Base-by-base conservation (phyloP, 92 coral and sea anemone genomes). In the Epizoanthus rinbou region DNA sequence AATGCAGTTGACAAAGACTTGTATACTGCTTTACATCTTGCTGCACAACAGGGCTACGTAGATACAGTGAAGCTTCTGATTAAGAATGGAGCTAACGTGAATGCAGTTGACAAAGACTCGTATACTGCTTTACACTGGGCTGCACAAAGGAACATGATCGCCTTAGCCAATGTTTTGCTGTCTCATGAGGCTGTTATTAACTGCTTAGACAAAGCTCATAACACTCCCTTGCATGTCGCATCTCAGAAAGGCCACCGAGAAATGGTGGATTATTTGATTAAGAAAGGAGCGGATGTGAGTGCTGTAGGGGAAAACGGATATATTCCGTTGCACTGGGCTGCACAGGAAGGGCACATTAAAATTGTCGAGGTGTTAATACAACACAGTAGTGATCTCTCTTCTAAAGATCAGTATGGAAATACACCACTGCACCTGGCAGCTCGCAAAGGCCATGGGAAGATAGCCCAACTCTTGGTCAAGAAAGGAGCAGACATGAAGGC, bases 381-480 rank as follows among this genome's bases (percentile, higher is more conserved):
- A 23, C 68, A 22, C 35, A 63, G 28, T 15, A n/a, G 68, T 63
- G 9, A 14, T 63, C 68, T 63, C 13, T 63, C 68, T 21, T 25
- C 68, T 21, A 21, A 11, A 22, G 68, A 63, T n/a, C 24, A 63
- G 7, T 63, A 28, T 25, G 10, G 28, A 18, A 63, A 63, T 22
- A 63, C 68, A 4, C 68, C 68, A 31, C 9, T 64, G 69, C 69
- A 64, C 16, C 7, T 64, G 35, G 69, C 69, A 25, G 69, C 69
- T 64, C 69, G 39, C 41, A 64, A 24, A 23, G 69, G 69, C 23
- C 69, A 64, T 64, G 39, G 28, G 0, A 64, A 64, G 35, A 64
- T 33, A 64, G 23, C 69, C 3, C 22, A 24, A 5, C 25, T 23
- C 15, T 64, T 64, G 33, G 5, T 64, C 69, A 64, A 64, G 15